Evolutionary conservation across 64 coral and sea anemone species (phyloP).

Genomic region (Porites lutea): DNA sequence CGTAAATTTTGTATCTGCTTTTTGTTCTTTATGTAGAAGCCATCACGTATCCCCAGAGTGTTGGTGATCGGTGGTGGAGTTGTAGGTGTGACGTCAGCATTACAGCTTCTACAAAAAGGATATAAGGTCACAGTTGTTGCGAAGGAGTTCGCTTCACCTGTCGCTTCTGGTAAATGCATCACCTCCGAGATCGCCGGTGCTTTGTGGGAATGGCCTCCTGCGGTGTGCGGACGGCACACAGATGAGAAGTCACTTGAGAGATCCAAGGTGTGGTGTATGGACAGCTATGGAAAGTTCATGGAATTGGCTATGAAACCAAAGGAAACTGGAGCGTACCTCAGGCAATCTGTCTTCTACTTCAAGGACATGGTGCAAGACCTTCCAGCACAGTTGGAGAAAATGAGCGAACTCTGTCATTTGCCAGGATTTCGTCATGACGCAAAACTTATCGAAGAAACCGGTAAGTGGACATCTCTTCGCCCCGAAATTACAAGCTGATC

Average conservation of each 20-base stretch:
- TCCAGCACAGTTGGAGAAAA: constrained; percentile 20
- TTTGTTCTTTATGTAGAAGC: too few species aligned
- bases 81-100: constrained; percentile 10
- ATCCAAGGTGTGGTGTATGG: constrained; percentile 50
- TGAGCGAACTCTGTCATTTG: constrained; percentile 21
- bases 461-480: background rate
- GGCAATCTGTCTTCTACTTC: constrained; percentile 7
- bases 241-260: constrained; percentile 37
- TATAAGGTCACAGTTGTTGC: constrained; percentile 12
- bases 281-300: constrained; percentile 44
- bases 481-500: too few species aligned
- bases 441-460: constrained; percentile 40
- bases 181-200: constrained; percentile 44
- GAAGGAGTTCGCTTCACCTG: constrained; percentile 1
- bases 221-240: constrained; percentile 41
- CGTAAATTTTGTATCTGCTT: too few species aligned
- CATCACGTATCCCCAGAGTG: background rate
- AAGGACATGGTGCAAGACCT: background rate
- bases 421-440: constrained; percentile 44
- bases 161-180: constrained; percentile 32
- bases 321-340: constrained; percentile 50
- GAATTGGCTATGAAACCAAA: constrained; percentile 44
- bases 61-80: constrained; percentile 22
- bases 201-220: constrained; percentile 44
- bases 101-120: constrained; percentile 22